Percentiles rank a stretch among this genome's conserved stretches.
Conservation (phyloP, 2,113 vertebrate species). For the Chaenocephalus aceratus region DNA sequence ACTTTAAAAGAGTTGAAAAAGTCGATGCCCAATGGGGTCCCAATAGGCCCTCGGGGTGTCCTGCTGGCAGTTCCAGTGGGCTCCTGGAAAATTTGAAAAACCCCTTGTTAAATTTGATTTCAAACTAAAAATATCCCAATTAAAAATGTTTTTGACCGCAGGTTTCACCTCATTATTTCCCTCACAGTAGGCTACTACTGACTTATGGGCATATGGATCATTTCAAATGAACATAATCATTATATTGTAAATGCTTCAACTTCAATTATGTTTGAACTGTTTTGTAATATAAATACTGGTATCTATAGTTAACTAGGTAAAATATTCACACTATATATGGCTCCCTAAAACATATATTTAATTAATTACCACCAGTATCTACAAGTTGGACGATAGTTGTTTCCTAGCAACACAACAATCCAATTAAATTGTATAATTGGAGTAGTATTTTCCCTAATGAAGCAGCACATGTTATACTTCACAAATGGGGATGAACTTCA, state of each 20-base stretch:
- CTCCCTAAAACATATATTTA: no score
- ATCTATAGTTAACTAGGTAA: no score
- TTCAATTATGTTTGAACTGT: not conserved
- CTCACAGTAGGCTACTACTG: not conserved
- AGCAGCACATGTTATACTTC: slow-evolving; percentile 18
- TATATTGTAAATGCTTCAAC: not conserved
- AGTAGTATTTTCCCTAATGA: not conserved
- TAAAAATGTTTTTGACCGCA: not conserved
- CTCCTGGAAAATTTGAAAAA: slow-evolving; percentile 11
- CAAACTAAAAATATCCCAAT: not conserved
- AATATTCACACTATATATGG: no score
- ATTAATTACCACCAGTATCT: slow-evolving; percentile 2
- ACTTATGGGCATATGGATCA: not conserved
- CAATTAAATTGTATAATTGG: slow-evolving; percentile 42
- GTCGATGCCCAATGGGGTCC: slow-evolving; percentile 46
- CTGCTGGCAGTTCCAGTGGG: slow-evolving; percentile 20
- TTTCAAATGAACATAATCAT: slow-evolving; percentile 9
- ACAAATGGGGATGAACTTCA: slow-evolving; percentile 23
- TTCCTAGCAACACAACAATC: slow-evolving; percentile 67
- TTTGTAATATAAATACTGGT: slow-evolving; percentile 21
- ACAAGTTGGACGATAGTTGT: slow-evolving; percentile 32
- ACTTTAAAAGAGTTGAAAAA: slow-evolving; percentile 31
- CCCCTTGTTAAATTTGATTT: slow-evolving; percentile 11
- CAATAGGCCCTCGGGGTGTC: slow-evolving; percentile 22
- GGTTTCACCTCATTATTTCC: slow-evolving; percentile 3